A percentile compares a stretch with the other conserved stretches of the same genome.
These are phyloP conservation scores for Machimus rusticus DNA, from an alignment of 2,888 invertebrate species.

Conservation along the genomic window DNA sequence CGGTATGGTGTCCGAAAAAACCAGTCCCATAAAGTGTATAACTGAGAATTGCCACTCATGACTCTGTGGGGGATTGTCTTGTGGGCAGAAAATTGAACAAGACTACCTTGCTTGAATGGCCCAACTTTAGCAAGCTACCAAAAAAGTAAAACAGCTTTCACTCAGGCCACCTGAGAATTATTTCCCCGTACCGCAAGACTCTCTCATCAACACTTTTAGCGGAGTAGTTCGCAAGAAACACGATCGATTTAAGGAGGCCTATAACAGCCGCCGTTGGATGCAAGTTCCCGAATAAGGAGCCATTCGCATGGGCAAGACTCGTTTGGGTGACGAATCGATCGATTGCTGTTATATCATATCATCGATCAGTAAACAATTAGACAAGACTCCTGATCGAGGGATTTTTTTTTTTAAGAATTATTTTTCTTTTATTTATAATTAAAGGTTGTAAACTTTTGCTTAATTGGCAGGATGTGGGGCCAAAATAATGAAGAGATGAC, in stretches of 20 bases:
- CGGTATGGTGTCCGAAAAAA: background rate
- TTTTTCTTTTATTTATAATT: background rate
- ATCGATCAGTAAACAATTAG: constrained; percentile 17
- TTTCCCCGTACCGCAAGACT: background rate
- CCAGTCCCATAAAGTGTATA: background rate
- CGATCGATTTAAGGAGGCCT: background rate
- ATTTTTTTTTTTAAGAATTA: background rate
- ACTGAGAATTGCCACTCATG: background rate
- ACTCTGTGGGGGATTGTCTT: background rate
- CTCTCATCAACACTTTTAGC: background rate
- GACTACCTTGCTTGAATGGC: background rate
- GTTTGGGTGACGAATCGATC: constrained; percentile 23
- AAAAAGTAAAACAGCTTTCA: constrained; percentile 37
- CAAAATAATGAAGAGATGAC: background rate
- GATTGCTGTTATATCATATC: constrained; percentile 30
- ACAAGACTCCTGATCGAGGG: background rate
- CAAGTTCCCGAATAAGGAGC: constrained; percentile 36
- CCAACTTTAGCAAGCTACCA: background rate
- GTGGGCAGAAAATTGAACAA: background rate
- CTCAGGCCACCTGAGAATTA: constrained; percentile 9
- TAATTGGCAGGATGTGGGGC: background rate
- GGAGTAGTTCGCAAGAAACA: background rate
- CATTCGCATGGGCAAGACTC: background rate
- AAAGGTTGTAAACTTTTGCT: background rate
- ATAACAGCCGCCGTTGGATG: background rate